phyloP scores from a whole-genome alignment of 2,888 invertebrate species.

The Lagria hirta region DNA sequence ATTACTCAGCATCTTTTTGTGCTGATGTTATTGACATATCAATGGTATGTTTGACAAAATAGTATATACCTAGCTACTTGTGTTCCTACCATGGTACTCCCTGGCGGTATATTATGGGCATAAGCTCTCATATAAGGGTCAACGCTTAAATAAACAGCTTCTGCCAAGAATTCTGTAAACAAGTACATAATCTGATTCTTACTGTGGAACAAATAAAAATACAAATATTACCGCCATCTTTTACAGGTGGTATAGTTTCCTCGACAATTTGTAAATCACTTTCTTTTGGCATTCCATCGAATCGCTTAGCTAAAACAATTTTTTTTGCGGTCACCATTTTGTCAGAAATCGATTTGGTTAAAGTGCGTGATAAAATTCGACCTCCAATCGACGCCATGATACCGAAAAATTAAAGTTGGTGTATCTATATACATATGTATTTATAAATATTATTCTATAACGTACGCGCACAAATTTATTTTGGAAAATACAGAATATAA shows the following conservation, averaged over 20 bases:
- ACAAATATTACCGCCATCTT: slow-evolving; percentile 75
- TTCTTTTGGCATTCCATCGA: slow-evolving; percentile 66
- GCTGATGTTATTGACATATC: too few species aligned
- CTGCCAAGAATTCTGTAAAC: slow-evolving; percentile 63
- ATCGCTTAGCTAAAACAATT: slow-evolving; percentile 65
- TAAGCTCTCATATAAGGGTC: slow-evolving; percentile 74
- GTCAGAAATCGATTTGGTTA: slow-evolving; percentile 3
- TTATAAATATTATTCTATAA: too few species aligned
- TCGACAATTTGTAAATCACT: slow-evolving; percentile 67
- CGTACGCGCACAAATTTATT: too few species aligned
- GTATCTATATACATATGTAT: too few species aligned
- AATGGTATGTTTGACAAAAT: too few species aligned
- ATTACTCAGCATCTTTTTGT: too few species aligned
- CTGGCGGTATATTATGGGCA: slow-evolving; percentile 57
- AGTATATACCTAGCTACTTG: slow-evolving; percentile 71
- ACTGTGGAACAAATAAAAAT: too few species aligned
- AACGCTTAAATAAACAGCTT: slow-evolving; percentile 70
- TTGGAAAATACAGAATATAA: too few species aligned
- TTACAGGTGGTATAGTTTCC: slow-evolving; percentile 65
- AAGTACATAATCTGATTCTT: background rate
- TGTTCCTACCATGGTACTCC: slow-evolving; percentile 67
- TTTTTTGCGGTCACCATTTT: slow-evolving; percentile 54
- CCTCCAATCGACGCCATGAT: slow-evolving; percentile 4
- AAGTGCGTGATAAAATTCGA: slow-evolving; percentile 5
- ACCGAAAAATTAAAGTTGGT: too few species aligned